Evolutionary conservation across 23 tunicate genomes (phyloP), one percentile per base, ranked within the genome.

Genomic region (Styela plicata): DNA sequence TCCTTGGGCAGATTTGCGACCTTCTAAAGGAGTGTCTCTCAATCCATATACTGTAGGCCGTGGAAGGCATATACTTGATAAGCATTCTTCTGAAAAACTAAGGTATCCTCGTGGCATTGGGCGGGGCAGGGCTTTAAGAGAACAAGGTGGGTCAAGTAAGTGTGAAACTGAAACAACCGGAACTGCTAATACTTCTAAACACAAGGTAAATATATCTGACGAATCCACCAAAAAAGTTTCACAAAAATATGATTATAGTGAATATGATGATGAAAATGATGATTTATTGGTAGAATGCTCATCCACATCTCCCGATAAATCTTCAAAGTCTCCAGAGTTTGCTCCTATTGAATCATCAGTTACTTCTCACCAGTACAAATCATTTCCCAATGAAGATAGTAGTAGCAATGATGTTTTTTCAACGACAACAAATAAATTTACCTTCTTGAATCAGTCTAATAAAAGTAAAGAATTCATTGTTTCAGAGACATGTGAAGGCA

Each of bases 401-500:
- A 5, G 10, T 5, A 44, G 57, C 13, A 13, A 44, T 13, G 57
- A 13, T 13, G 7, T 7, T 44, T 5, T 13, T 44, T 44, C 57
- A 13, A 44, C 57, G 13, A 5, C 57, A 5, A 5, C 57, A 5
- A 13, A 44, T 44, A 44, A 44, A 44, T 44, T 44, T 44, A 44
- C 57, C 13, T 44, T 44, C 13, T 5, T 44, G 57, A 13, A 44
- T 44, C 7, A 44, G 13, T 7, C 7, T 44, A 5, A 7, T 44
- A 13, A 44, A 44, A 74, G 74, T 64, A 82, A 66, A 18, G 83
- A 82, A 64, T 77, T 73, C 24, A 44, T 44, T 44, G 10, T 13
- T 44, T 44, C 57, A 5, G 57, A 44, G 13, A 44, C 13, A 44
- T 44, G 57, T 44, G 13, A 44, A 13, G 57, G 57, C 13, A 44